phyloP scores from a whole-genome alignment of 2,113 vertebrate genomes.

The Ochotona curzoniae region DNA sequence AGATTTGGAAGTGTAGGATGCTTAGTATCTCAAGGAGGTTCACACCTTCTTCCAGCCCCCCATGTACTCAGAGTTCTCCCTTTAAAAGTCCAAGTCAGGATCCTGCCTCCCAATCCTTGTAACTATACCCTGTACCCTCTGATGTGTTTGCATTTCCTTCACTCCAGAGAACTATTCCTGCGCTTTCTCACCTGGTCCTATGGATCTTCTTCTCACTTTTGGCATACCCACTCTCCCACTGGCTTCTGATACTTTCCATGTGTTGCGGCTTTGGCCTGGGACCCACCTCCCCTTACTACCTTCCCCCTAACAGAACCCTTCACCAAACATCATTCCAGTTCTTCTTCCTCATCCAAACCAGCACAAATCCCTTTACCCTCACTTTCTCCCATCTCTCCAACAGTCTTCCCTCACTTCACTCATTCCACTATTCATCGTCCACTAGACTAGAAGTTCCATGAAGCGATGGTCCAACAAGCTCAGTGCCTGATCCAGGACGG shows the following conservation, averaged over 20 bases:
- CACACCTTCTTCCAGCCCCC: not conserved
- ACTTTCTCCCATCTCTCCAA: not conserved
- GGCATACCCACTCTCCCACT: not conserved
- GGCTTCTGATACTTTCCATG: not conserved
- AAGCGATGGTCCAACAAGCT: not conserved
- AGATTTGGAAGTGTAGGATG: not conserved
- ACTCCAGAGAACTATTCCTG: not conserved
- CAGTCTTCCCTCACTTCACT: not conserved
- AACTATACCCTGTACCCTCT: not conserved
- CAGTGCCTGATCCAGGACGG: not conserved
- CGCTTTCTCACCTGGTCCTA: not conserved
- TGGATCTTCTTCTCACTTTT: not conserved
- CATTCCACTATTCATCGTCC: not conserved
- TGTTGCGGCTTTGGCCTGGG: not conserved
- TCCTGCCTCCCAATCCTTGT: not conserved
- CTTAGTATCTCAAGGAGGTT: not conserved
- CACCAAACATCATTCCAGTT: not conserved
- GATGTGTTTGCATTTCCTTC: not conserved
- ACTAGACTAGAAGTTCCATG: not conserved
- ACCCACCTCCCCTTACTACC: not conserved
- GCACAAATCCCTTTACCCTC: not conserved
- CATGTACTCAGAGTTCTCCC: not conserved
- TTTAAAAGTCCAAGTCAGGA: not conserved
- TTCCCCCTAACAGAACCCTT: not conserved
- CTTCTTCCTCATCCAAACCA: not conserved